phyloP scores from a whole-genome alignment of 2,888 invertebrate genomes.

The Monopis laevigella region DNA sequence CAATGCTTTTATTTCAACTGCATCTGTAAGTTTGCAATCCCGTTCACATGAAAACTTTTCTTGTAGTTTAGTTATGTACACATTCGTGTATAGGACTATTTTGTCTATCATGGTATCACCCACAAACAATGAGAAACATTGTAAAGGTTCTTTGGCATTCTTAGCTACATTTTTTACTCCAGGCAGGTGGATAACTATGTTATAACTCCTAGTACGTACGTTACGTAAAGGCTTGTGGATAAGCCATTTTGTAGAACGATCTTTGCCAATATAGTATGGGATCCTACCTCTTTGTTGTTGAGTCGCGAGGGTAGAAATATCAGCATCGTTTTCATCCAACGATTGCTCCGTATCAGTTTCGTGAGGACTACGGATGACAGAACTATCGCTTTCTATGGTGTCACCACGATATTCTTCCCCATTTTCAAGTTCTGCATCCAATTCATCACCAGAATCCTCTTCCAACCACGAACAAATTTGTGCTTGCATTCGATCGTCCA shows the following conservation, averaged over 20 bases:
- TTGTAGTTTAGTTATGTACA: too few species aligned
- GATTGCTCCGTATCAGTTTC: slow-evolving; percentile 11
- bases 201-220: too few species aligned
- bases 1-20: too few species aligned
- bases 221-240: slow-evolving; percentile 1
- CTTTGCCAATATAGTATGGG: slow-evolving; percentile 8
- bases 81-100: too few species aligned
- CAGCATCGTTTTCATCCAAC: slow-evolving; percentile 10
- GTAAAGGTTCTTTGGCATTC: too few species aligned
- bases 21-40: too few species aligned
- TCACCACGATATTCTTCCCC: slow-evolving; percentile 9
- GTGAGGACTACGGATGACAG: slow-evolving; percentile 10
- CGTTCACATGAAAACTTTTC: too few species aligned
- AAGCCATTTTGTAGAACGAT: slow-evolving; percentile 2
- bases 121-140: too few species aligned
- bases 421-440: slow-evolving; percentile 10
- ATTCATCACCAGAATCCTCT: slow-evolving; percentile 8
- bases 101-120: too few species aligned
- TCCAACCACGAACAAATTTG: slow-evolving; percentile 12
- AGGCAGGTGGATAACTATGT: too few species aligned
- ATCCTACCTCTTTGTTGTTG: slow-evolving; percentile 8
- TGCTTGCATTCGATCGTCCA: slow-evolving; percentile 6
- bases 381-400: slow-evolving; percentile 11
- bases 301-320: neutral
- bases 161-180: too few species aligned